Conservation (phyloP, 2,113 vertebrate species). For the Steatornis caripensis region DNA sequence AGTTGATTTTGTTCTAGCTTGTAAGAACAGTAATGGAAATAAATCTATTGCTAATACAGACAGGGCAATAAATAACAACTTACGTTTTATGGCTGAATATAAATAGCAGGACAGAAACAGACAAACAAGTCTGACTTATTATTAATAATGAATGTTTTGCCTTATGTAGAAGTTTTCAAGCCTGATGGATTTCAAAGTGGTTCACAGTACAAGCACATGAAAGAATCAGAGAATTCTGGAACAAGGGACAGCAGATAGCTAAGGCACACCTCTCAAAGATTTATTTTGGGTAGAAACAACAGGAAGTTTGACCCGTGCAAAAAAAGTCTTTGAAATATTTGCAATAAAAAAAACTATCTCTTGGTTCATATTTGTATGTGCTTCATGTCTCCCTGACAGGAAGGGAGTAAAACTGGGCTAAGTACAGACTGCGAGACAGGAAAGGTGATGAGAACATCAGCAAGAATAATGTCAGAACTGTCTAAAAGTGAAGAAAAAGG, state of each 20-base stretch:
- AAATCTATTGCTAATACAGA: background rate
- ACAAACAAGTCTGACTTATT: background rate
- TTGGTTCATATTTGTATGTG: background rate
- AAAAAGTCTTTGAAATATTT: background rate
- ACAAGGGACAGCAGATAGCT: background rate
- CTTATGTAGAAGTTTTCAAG: background rate
- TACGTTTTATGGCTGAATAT: background rate
- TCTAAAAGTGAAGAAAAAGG: background rate
- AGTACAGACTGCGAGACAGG: background rate
- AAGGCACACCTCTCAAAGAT: background rate
- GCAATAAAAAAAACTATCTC: background rate
- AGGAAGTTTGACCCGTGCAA: background rate
- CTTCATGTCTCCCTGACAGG: background rate
- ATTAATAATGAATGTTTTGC: background rate
- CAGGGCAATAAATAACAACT: background rate
- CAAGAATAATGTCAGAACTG: background rate
- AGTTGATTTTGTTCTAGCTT: background rate
- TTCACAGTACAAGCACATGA: background rate
- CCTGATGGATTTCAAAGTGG: background rate
- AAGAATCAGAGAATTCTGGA: background rate
- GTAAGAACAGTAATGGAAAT: background rate
- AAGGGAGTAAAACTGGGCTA: background rate
- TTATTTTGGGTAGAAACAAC: background rate
- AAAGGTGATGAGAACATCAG: background rate
- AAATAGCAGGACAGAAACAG: conserved; percentile 5